Base-by-base conservation (phyloP, 2,797 vertebrate genomes). In the Bufotes viridis region DNA sequence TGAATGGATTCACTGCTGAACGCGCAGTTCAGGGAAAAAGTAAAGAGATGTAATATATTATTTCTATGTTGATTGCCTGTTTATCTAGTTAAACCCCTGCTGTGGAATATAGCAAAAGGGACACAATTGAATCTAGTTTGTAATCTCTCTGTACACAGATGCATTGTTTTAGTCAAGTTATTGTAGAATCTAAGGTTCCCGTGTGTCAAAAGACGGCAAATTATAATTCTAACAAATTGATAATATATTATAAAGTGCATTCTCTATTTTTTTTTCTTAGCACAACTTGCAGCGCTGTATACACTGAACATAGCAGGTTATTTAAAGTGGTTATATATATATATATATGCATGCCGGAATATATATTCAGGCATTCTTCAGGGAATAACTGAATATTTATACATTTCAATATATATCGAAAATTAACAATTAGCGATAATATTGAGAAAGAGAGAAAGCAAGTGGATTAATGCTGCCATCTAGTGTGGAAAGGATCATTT, bases 391-490 rank as follows among this genome's bases (percentile, higher is more conserved):
- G 20, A 10, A 49, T 51, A 53, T 53, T 76, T 76, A 55, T 76
- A 24, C 22, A 24, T 76, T 76, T 53, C 49, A 76, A 15, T 55
- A 55, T 20, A n/a, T 34, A 51, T 75, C n/a, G 74, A 76, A 76
- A 24, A 76, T 76, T 53, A 55, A 53, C 49, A 55, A 76, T 76
- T 76, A 76, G 74, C 15, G 22, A 75, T 51, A 22, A 76, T 53
- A 22, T 76, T n/a, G 49, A 55, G 42, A 22, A n/a, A 76, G 74
- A n/a, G 74, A 55, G 74, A 76, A 13, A 49, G 5, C 20, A 76
- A 55, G 22, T 76, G 74, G 74, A 76, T 53, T 76, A 76, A 76
- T 76, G 74, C 74, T 76, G 74, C 74, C 74, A 76, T 76, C 74
- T 76, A 76, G 74, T 76, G 74, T 53, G 55, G 42, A 53, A 76